These are phyloP conservation scores for Cataglyphis cursor DNA, from an alignment of 2,888 invertebrate species.

Conservation along the genomic window DNA sequence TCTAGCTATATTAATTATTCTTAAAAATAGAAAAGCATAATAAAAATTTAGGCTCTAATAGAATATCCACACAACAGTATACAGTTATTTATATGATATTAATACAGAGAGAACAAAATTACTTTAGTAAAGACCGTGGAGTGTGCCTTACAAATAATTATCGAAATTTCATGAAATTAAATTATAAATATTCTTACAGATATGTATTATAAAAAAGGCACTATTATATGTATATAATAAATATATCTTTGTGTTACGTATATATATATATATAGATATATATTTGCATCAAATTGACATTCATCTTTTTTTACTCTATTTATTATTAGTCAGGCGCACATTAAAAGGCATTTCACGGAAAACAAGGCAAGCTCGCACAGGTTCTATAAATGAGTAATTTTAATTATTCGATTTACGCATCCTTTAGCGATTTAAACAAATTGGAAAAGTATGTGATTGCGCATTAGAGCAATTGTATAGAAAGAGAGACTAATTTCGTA, in stretches of 20 bases:
- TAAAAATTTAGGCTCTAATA: constrained; percentile 79
- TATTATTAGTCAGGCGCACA: constrained; percentile 77
- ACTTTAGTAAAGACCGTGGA: constrained; percentile 81
- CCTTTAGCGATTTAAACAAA: constrained; percentile 79
- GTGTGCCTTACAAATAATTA: constrained; percentile 84
- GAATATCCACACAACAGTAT: constrained; percentile 77
- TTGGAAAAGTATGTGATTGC: constrained; percentile 78
- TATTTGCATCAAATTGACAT: constrained; percentile 75
- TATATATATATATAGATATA: constrained; percentile 70
- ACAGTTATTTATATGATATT: constrained; percentile 83
- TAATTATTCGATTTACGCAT: constrained; percentile 79
- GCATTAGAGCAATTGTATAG: constrained; percentile 85
- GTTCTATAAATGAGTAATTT: constrained; percentile 81
- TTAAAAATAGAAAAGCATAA: constrained; percentile 79
- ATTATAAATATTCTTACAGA: constrained; percentile 69
- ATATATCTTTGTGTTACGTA: constrained; percentile 40
- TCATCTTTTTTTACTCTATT: constrained; percentile 80
- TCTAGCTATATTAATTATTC: constrained; percentile 75
- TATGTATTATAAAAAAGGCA: constrained; percentile 60
- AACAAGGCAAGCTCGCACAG: constrained; percentile 82
- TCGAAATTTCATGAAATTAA: constrained; percentile 75
- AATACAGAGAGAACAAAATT: constrained; percentile 73
- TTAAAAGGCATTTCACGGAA: constrained; percentile 72
- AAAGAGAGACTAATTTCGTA: constrained; percentile 85
- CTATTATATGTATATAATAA: constrained; percentile 78